Base-by-base conservation (phyloP, 2,797 vertebrate species). In the Petrocephalus sullivani region DNA sequence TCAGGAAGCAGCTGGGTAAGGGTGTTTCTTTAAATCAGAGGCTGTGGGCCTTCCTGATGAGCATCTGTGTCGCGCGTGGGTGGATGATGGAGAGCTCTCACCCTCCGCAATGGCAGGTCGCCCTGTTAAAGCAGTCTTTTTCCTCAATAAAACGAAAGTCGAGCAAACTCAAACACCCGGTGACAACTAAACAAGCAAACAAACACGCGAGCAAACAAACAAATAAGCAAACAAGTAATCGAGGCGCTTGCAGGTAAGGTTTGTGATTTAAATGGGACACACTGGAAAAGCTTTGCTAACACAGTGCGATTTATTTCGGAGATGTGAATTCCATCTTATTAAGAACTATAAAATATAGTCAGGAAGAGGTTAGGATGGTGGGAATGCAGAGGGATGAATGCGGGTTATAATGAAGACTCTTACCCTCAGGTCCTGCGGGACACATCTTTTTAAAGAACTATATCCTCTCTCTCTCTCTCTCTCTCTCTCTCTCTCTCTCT, bases 31-130 rank as follows among this genome's bases (percentile, higher is more conserved):
- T 90, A 90, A 89, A 90, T 92, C 90, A 89, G 89, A 91, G 90
- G 90, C 88, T 86, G 78, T 88, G 90, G 89, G 89, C 87, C 88
- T 90, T 90, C 89, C 90, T 92, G 91, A 90, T 90, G 91, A 91
- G 91, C 89, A 87, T 90, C 89, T 85, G 78, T 84, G 86, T 67
- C 53, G 87, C 9, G 83, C 71, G 91, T 89, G 89, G 90, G 90
- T 89, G 91, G 90, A 78, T 88, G 90, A 89, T 90, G 87, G 90
- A 90, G 58, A 82, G 60, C 85, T 87, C 87, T 61, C 87, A 87
- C 46, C 56, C 71, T 21, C 56, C 37, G 54, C 85, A 46, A 87
- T 83, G 71, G 53, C 23, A 84, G 88, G 64, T 71, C 4, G 4
- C 28, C 64, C 14, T 71, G 28, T 37, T 37, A 71, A 33, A 67